Evolutionary conservation across 2,888 invertebrate genomes (phyloP), one percentile per base, ranked within the genome.

Genomic region (Eupithecia dodoneata): DNA sequence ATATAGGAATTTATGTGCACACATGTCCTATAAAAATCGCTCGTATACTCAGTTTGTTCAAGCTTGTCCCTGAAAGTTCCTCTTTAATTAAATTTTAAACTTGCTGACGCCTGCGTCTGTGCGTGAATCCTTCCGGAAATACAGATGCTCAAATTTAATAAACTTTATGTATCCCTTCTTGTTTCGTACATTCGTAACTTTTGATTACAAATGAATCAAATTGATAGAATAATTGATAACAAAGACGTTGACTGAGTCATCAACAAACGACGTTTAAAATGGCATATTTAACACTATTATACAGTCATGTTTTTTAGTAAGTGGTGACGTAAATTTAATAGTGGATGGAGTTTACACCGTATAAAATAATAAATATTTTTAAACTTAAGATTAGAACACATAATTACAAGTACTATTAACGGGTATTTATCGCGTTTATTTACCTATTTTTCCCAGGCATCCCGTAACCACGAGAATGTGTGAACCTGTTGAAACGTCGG

Each of bases 1-100:
- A 30, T 30, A 1, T 30, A 30, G 30, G n/a, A 55, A 59, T 59
- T 59, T 9, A 59, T 18, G 55, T 59, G 9, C 9, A 59, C 7
- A 18, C n/a, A 59, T 2, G 1, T 67, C 44, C 1, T 9, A 13
- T n/a, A 69, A 45, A 70, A 47, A 47, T 70, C 13, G 47, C 70
- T 47, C 70, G 70, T 70, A 47, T 70, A 30, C 70, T 9, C 13
- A 30, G 45, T 70, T 18, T 90, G 86, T 85, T 85, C 80, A 83
- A 90, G 77, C 81, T 77, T 77, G 87, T 88, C 90, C 89, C 86
- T 85, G 85, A 77, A 89, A 91, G 89, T 91, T 90, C 87, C 90
- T 63, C 90, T 94, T 93, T 94, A 94, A 94, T 94, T 93, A 92
- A 94, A 94, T 92, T 92, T 91, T 89, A 92, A 94, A 93, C 87